phyloP scores from a whole-genome alignment of 1,140 invertebrate genomes.

The Pseudomyrmex flavicornis region DNA sequence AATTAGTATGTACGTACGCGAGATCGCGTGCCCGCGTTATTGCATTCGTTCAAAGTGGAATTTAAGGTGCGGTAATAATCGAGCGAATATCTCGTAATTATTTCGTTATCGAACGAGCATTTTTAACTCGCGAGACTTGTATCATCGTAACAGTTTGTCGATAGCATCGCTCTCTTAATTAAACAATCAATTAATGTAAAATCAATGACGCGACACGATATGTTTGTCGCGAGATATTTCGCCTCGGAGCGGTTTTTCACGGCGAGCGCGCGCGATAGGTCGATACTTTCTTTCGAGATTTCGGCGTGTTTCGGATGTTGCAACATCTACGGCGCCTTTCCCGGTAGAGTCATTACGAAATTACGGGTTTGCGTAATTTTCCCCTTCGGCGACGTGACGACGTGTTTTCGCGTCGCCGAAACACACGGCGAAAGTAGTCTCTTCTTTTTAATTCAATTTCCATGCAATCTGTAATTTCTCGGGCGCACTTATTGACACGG shows the following conservation, averaged over 20 bases:
- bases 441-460: too few species aligned
- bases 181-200: not conserved
- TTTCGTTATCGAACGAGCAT: too few species aligned
- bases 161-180: not conserved
- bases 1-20: not conserved
- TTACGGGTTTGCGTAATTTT: constrained; percentile 16
- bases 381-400: not conserved
- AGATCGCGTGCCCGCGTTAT: not conserved
- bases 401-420: too few species aligned
- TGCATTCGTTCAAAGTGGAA: not conserved
- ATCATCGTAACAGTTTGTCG: not conserved
- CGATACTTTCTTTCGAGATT: constrained; percentile 16
- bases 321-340: not conserved
- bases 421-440: too few species aligned
- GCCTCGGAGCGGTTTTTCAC: not conserved
- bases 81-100: not conserved
- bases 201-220: not conserved
- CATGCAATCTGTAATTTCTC: too few species aligned
- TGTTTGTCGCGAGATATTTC: not conserved
- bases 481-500: too few species aligned
- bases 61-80: too few species aligned
- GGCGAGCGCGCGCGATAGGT: too few species aligned
- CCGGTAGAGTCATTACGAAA: constrained; percentile 2
- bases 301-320: not conserved
- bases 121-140: too few species aligned